phyloP scores from a whole-genome alignment of 2,797 vertebrate genomes.

The Macrochelys suwanniensis region DNA sequence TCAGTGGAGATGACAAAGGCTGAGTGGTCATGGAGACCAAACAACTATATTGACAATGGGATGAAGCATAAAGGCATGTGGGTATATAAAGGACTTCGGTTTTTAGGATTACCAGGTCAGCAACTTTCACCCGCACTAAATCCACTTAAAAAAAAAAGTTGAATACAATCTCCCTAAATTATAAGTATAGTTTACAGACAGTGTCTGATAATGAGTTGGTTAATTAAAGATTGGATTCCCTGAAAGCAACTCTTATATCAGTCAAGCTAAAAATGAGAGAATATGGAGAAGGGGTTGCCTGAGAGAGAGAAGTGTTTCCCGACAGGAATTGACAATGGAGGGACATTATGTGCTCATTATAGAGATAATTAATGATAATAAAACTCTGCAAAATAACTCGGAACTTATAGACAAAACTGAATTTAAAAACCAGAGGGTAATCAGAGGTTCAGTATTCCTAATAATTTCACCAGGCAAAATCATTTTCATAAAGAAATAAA shows the following conservation, averaged over 20 bases:
- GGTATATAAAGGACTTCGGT: background rate
- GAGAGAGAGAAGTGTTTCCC: background rate
- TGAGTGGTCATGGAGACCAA: background rate
- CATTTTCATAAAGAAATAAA: background rate
- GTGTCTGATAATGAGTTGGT: slow-evolving; percentile 10
- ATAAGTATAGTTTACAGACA: slow-evolving; percentile 38
- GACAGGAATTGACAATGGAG: background rate
- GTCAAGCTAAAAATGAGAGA: slow-evolving; percentile 14
- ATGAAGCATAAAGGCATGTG: background rate
- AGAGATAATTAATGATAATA: background rate
- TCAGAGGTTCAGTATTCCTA: background rate
- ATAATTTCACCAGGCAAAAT: background rate
- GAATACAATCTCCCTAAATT: background rate
- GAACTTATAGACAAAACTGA: background rate
- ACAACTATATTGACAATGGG: background rate
- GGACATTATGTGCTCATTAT: background rate
- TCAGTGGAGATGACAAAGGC: background rate
- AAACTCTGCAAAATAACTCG: background rate
- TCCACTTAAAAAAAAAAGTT: background rate
- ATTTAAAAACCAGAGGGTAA: background rate
- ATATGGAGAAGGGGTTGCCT: background rate
- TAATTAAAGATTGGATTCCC: slow-evolving; percentile 42
- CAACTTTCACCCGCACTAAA: background rate
- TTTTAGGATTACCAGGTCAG: background rate
- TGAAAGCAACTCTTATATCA: slow-evolving; percentile 2